phyloP scores from a whole-genome alignment of 23 tunicate species.

The Styela clava region DNA sequence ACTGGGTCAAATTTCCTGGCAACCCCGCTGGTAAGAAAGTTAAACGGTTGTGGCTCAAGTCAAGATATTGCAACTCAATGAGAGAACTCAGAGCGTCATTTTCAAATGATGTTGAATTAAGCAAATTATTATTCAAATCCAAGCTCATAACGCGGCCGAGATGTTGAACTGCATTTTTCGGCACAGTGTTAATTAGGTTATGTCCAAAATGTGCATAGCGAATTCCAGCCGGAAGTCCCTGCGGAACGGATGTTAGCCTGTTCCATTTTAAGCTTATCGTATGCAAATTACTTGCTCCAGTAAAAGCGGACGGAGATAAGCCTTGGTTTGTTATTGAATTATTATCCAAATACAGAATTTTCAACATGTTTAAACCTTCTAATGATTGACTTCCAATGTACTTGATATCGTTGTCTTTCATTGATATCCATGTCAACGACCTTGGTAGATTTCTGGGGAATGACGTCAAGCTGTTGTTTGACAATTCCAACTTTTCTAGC shows the following conservation, averaged over 20 bases:
- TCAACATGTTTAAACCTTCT: constrained; percentile 14
- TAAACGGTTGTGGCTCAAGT: constrained; percentile 28
- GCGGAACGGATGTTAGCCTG: constrained; percentile 27
- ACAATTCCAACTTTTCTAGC: constrained; percentile 25
- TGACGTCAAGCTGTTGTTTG: constrained; percentile 27
- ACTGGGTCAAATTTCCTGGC: constrained; percentile 21
- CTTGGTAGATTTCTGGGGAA: constrained; percentile 22
- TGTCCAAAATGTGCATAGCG: constrained; percentile 5
- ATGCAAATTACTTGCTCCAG: constrained; percentile 11
- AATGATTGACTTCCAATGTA: constrained; percentile 22
- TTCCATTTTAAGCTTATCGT: constrained; percentile 19
- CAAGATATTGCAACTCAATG: not conserved
- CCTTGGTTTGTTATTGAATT: constrained; percentile 81
- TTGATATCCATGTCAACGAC: constrained; percentile 19
- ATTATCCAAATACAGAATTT: constrained; percentile 44
- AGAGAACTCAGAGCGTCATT: constrained; percentile 9
- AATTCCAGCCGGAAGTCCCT: constrained; percentile 15
- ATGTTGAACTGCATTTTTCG: not conserved
- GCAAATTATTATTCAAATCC: not conserved
- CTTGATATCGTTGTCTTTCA: constrained; percentile 12
- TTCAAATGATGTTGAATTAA: constrained; percentile 7
- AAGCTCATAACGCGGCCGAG: constrained; percentile 10
- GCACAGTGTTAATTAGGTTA: constrained; percentile 12
- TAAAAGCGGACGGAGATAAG: constrained; percentile 46
- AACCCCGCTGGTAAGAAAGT: constrained; percentile 22